Evolutionary conservation across 2,113 vertebrate species (phyloP).

Genomic region (Oxygymnocypris stewartii): DNA sequence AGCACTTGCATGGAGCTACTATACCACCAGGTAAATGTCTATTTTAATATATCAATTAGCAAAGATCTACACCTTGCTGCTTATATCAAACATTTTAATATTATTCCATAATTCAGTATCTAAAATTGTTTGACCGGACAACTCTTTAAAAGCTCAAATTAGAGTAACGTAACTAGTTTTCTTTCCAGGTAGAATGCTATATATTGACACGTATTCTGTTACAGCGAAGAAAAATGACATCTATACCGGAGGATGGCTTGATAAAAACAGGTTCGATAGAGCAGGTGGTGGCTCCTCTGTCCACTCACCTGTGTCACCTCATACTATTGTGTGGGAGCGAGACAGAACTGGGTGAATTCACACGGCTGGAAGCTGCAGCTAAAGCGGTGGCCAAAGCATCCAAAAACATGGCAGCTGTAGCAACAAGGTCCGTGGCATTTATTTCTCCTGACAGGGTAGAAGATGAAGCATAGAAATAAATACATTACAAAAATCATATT

Average conservation of each 20-base stretch:
- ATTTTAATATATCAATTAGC: not conserved
- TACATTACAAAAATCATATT: not conserved
- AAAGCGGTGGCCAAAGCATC: constrained; percentile 73
- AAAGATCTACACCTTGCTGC: not conserved
- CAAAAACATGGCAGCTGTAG: constrained; percentile 73
- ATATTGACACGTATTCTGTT: not conserved
- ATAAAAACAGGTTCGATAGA: constrained; percentile 76
- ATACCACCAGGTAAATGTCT: constrained; percentile 39
- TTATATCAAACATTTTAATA: not conserved
- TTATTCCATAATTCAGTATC: not conserved
- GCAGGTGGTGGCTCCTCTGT: constrained; percentile 77
- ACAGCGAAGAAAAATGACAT: constrained; percentile 67
- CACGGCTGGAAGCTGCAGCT: constrained; percentile 74
- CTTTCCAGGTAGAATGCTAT: not conserved
- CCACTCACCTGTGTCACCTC: constrained; percentile 77
- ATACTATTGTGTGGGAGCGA: constrained; percentile 76
- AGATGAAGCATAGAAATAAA: not conserved
- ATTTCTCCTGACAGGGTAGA: not conserved
- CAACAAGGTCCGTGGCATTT: constrained; percentile 72
- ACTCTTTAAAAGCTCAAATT: not conserved
- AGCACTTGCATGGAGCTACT: constrained; percentile 22
- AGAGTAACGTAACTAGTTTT: not conserved
- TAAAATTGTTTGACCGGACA: not conserved
- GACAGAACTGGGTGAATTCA: constrained; percentile 65
- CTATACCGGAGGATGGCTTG: constrained; percentile 66